Evolutionary conservation across 1,140 invertebrate species (phyloP), one percentile per base, ranked within the genome.

Genomic region (Drosophila ercepeae): DNA sequence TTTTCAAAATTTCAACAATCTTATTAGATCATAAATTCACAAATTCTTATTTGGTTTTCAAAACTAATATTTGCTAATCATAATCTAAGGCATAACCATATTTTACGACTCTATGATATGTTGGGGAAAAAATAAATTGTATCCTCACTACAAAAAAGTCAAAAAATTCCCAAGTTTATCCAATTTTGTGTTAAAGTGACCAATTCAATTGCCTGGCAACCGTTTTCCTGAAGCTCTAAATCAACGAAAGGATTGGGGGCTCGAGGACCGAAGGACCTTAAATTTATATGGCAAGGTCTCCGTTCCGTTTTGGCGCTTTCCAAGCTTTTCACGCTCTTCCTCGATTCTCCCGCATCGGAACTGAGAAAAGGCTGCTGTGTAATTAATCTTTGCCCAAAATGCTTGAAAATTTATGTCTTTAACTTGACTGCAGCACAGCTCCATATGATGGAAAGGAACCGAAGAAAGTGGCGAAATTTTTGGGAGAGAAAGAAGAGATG

Each of bases 391-490:
- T 70, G 76, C 67, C 84, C 74, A 75, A 89, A 89, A 89, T 89
- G 86, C 79, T 89, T 73, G 69, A 84, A 89, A 89, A 89, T 89
- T 89, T 89, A 89, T 89, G 86, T 88, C 82, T 88, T 88, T 81
- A 86, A 86, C 81, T 86, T 88, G 68, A 69, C 65, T 51, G 45
- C 57, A 45, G 46, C 67, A 29, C 23, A 49, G 52, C 50, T 58
- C 42, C 29, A 39, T 49, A 60, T 61, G 60, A 64, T 60, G 55
- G 55, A 64, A 34, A 29, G 7, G 25, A 14, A 18, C 36, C n/a
- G 1, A 39, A 16, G 36, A 42, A 18, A 42, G 39, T 18, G 16
- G 11, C 29, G 16, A 42, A 42, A 42, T 18, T 8, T 42, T 9
- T 9, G 2, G 53, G 8, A 11, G 18, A 27, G 8, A 0, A 2